Conservation (phyloP, 92 coral and sea anemone genomes). For the Anthopleura xanthogrammica region DNA sequence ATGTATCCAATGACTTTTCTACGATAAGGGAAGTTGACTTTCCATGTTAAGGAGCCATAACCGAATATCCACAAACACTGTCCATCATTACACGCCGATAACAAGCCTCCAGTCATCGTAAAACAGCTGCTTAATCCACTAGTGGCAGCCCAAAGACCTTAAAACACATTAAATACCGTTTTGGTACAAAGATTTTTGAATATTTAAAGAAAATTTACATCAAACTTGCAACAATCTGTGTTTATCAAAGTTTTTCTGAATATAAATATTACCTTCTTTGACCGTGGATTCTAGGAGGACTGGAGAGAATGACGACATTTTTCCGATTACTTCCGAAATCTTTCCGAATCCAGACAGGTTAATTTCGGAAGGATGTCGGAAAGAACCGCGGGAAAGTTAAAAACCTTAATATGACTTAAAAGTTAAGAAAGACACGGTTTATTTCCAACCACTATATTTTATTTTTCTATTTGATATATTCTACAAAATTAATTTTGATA, state of each 20-base stretch:
- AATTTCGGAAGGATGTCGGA: background rate
- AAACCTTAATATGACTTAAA: background rate
- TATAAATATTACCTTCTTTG: background rate
- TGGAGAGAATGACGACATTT: background rate
- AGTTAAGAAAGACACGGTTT: background rate
- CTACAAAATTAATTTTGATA: background rate
- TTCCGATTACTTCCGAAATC: background rate
- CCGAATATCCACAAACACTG: conserved; percentile 77
- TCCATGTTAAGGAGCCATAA: conserved; percentile 75
- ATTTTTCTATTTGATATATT: background rate
- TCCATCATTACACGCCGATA: conserved; percentile 7
- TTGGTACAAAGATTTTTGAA: background rate
- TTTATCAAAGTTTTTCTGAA: no score
- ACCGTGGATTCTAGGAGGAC: background rate
- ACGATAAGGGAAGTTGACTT: conserved; percentile 66
- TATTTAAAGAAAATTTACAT: background rate
- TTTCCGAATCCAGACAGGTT: background rate
- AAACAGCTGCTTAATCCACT: background rate
- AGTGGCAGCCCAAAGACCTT: background rate
- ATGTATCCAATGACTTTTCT: conserved; percentile 60
- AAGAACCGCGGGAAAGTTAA: background rate
- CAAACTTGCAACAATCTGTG: background rate
- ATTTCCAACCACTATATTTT: background rate
- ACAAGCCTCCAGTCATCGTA: conserved; percentile 33
- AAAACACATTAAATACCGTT: background rate